A percentile compares a stretch with the other conserved stretches of the same genome.
Evolutionary conservation across 2,113 vertebrate species (phyloP).

Genomic region (Sprattus sprattus): DNA sequence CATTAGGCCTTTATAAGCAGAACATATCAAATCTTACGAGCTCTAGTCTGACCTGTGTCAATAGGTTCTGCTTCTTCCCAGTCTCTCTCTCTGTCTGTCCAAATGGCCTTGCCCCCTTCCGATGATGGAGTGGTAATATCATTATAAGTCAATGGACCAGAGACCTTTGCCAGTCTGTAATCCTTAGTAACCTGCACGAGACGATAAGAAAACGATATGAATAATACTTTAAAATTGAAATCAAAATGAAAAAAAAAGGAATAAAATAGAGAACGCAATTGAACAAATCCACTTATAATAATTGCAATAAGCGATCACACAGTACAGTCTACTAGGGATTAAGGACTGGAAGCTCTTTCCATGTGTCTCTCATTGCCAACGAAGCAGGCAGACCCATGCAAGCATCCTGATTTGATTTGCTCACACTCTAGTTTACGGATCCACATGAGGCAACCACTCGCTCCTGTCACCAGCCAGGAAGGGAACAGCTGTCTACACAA

Average conservation of each 20-base stretch:
- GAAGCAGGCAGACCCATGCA: conserved; percentile 41
- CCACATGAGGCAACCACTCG: conserved; percentile 50
- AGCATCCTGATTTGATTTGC: conserved; percentile 41
- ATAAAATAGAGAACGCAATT: conserved; percentile 24
- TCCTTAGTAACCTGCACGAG: conserved; percentile 81
- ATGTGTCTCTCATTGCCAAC: conserved; percentile 42
- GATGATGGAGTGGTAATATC: conserved; percentile 77
- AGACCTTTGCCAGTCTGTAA: conserved; percentile 78
- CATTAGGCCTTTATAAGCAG: conserved; percentile 14
- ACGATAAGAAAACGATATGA: conserved; percentile 73
- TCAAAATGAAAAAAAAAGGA: conserved; percentile 49
- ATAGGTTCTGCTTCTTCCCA: conserved; percentile 78
- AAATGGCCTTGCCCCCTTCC: conserved; percentile 79
- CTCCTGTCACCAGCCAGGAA: conserved; percentile 15
- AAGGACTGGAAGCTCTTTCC: conserved; percentile 35
- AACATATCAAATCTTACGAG: conserved; percentile 51
- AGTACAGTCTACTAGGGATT: conserved; percentile 52
- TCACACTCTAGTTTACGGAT: conserved; percentile 77
- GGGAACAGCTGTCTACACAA: background rate
- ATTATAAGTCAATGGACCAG: conserved; percentile 82
- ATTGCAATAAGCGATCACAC: conserved; percentile 66
- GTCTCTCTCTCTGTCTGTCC: conserved; percentile 80
- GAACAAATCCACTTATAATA: conserved; percentile 59
- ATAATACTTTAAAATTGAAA: conserved; percentile 38
- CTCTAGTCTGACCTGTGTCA: conserved; percentile 80